Evolutionary conservation across 2,113 vertebrate genomes (phyloP).

Genomic region (Nibea albiflora): DNA sequence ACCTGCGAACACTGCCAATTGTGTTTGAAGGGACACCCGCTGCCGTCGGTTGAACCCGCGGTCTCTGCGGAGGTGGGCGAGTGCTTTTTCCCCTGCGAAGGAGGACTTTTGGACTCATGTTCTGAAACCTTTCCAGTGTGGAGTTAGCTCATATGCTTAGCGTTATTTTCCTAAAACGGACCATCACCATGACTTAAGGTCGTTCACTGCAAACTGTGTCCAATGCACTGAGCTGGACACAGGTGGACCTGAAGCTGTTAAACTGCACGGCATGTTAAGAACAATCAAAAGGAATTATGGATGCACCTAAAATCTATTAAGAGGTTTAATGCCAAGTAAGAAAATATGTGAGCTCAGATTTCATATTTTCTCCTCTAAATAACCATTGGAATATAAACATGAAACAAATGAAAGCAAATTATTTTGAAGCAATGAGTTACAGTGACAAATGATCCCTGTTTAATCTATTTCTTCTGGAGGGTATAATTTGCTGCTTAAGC

Average conservation of each 20-base stretch:
- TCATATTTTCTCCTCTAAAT: neutral
- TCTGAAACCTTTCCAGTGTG: conserved; percentile 61
- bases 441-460: neutral
- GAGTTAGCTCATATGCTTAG: conserved; percentile 52
- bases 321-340: neutral
- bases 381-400: neutral
- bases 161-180: conserved; percentile 22
- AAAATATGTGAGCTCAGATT: conserved; percentile 1
- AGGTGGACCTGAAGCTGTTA: conserved; percentile 20
- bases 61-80: conserved; percentile 56
- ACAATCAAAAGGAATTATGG: neutral
- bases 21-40: conserved; percentile 68
- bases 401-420: conserved; percentile 2
- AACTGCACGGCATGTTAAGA: neutral
- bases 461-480: neutral
- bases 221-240: conserved; percentile 15
- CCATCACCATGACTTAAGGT: conserved; percentile 22
- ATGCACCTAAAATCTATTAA: neutral
- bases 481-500: neutral
- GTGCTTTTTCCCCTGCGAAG: conserved; percentile 69
- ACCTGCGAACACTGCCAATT: conserved; percentile 73
- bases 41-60: conserved; percentile 57
- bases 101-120: conserved; percentile 73
- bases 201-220: conserved; percentile 27
- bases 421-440: neutral